A percentile compares a stretch with the other conserved stretches of the same genome.
These are phyloP conservation scores for Cataglyphis livida DNA, from an alignment of 2,888 invertebrate genomes.

Conservation along the genomic window DNA sequence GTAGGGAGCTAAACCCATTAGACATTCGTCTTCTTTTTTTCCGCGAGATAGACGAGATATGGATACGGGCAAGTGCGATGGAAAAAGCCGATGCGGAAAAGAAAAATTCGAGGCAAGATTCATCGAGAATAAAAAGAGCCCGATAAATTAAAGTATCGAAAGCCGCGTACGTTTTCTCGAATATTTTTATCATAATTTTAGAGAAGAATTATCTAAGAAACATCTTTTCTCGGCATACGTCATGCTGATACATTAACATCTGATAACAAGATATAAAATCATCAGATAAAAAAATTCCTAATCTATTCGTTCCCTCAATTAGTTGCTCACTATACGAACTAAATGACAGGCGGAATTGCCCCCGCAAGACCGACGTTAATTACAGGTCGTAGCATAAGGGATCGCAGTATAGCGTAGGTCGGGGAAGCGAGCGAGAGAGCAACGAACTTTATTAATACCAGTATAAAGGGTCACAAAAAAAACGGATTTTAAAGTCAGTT, in stretches of 20 bases:
- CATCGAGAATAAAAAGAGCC: slow-evolving; percentile 24
- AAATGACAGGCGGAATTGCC: slow-evolving; percentile 23
- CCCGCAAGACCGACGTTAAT: slow-evolving; percentile 58
- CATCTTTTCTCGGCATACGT: neutral
- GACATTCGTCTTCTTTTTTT: slow-evolving; percentile 63
- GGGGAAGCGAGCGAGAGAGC: slow-evolving; percentile 55
- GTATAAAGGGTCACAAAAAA: slow-evolving; percentile 55
- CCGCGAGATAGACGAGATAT: slow-evolving; percentile 35
- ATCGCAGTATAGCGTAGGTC: slow-evolving; percentile 7
- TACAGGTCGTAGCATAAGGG: slow-evolving; percentile 26
- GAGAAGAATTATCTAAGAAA: neutral
- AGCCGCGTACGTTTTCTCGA: neutral
- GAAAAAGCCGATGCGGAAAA: slow-evolving; percentile 15
- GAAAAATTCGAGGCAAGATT: slow-evolving; percentile 15
- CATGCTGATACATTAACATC: neutral
- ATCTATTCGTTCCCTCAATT: neutral
- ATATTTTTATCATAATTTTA: slow-evolving; percentile 2
- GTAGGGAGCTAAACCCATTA: slow-evolving; percentile 74
- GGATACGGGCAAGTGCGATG: neutral
- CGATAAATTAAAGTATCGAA: slow-evolving; percentile 34
- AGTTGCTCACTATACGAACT: slow-evolving; percentile 2
- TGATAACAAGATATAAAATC: neutral
- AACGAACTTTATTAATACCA: slow-evolving; percentile 54
- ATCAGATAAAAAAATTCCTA: neutral
- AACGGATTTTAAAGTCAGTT: slow-evolving; percentile 24